These are phyloP conservation scores for Nycticebus coucang DNA, from an alignment of 2,113 vertebrate genomes.

Conservation along the genomic window DNA sequence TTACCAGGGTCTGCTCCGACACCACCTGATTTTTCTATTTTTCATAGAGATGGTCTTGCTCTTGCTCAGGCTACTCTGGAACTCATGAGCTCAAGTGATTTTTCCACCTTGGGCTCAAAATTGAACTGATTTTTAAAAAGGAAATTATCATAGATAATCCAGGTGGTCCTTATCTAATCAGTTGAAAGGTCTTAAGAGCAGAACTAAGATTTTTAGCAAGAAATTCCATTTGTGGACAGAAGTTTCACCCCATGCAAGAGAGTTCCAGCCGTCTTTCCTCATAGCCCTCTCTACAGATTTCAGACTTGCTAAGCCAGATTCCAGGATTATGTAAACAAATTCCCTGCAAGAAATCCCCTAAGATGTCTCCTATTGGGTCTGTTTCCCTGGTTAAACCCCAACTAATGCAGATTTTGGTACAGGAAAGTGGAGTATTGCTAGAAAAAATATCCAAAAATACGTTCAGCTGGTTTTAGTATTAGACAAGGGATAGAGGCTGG, in stretches of 20 bases:
- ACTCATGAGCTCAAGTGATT: no score
- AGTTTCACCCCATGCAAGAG: fast-evolving
- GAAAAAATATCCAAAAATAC: not conserved
- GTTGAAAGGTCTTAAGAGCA: not conserved
- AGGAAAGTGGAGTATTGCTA: not conserved
- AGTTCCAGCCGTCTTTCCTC: no score
- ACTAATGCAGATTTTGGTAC: not conserved
- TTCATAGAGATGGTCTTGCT: no score
- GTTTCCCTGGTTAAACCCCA: not conserved
- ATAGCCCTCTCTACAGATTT: not conserved
- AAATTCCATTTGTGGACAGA: not conserved
- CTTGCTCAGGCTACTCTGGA: no score
- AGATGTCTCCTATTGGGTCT: not conserved
- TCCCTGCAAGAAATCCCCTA: not conserved
- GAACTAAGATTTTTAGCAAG: not conserved
- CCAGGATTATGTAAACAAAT: fast-evolving
- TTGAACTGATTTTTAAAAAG: not conserved
- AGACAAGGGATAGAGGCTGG: not conserved
- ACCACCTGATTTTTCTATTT: no score
- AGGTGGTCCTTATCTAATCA: not conserved
- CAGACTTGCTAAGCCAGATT: not conserved
- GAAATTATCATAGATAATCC: not conserved
- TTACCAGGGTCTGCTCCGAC: no score
- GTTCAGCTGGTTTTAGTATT: not conserved
- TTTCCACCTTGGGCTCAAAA: not conserved